Evolutionary conservation across 2,113 vertebrate genomes (phyloP), one percentile per base, ranked within the genome.

Genomic region (Ondatra zibethicus): DNA sequence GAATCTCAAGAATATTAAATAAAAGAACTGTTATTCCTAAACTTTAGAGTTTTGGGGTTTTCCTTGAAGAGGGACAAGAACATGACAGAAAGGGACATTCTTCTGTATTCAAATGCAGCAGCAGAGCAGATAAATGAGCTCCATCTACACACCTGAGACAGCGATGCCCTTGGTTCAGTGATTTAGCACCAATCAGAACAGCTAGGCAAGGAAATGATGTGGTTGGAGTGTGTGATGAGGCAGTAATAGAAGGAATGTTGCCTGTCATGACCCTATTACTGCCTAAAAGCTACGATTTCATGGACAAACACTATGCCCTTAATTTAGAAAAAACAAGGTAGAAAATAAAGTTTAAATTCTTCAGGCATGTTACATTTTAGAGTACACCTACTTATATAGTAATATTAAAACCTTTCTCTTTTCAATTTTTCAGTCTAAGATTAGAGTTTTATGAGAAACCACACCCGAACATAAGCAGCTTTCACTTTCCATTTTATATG

Each of bases 151-250:
- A 95, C 73, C 84, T 70, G 50, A 95, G 89, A 63, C n/a, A 82
- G 39, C 8, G 63, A 39, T 77, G 93, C 31, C 90, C 75, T 92
- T 92, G 82, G 77, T 92, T 90, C 66, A 77, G 80, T 92, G 93
- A 90, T 93, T 82, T 93, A 92, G 70, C 50, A 63, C 50, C 88
- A 95, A 92, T 95, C 50, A 94, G 89, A 93, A 77, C 42, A 61
- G 86, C 68, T 75, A 94, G 70, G 92, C 42, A 75, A 91, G 77
- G 81, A 92, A 78, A 95, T 52, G 27, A 81, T 91, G 65, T 73
- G 33, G 42, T 90, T 88, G 68, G 66, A 80, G 42, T 70, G 8
- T 80, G n/a, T 90, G 80, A 92, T 90, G 55, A 92, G 58, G 65
- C 25, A 72, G 45, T 76, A 85, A 92, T 86, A 92, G 39, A 85